Evolutionary conservation across 1,140 invertebrate species (phyloP).

Genomic region (Cyphomyrmex costatus): DNA sequence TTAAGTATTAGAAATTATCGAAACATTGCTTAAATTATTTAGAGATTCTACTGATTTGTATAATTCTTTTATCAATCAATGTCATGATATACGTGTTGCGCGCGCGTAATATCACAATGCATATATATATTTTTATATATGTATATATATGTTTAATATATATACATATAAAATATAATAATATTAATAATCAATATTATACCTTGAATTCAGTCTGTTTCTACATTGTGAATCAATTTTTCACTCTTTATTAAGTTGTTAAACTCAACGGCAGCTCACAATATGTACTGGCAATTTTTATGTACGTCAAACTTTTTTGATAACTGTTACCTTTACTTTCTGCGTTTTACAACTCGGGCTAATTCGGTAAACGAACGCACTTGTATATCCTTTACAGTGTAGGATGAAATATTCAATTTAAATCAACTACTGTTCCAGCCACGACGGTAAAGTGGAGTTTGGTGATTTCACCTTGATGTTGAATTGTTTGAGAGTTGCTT

Average conservation of each 20-base stretch:
- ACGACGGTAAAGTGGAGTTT: conserved; percentile 91
- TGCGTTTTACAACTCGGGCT: neutral
- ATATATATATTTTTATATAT: neutral
- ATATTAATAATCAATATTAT: conserved; percentile 49
- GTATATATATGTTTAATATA: conserved; percentile 33
- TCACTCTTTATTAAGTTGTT: conserved; percentile 52
- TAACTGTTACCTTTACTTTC: conserved; percentile 66
- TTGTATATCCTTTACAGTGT: conserved; percentile 21
- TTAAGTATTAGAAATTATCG: conserved; percentile 59
- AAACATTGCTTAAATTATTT: conserved; percentile 41
- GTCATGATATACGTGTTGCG: conserved; percentile 29
- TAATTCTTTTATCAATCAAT: conserved; percentile 39
- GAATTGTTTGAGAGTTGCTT: conserved; percentile 98
- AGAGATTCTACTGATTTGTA: conserved; percentile 23
- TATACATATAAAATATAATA: neutral
- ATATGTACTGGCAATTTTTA: conserved; percentile 23
- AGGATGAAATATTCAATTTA: conserved; percentile 48
- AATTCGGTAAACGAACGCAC: conserved; percentile 62
- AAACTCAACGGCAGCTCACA: conserved; percentile 65
- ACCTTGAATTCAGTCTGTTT: conserved; percentile 70
- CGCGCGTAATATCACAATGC: neutral
- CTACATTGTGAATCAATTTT: conserved; percentile 56
- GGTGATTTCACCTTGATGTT: conserved; percentile 95
- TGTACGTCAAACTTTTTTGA: conserved; percentile 25
- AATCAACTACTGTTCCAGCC: conserved; percentile 90